These are phyloP conservation scores for Antheraea mylitta DNA, from an alignment of 1,140 invertebrate genomes.

Conservation along the genomic window DNA sequence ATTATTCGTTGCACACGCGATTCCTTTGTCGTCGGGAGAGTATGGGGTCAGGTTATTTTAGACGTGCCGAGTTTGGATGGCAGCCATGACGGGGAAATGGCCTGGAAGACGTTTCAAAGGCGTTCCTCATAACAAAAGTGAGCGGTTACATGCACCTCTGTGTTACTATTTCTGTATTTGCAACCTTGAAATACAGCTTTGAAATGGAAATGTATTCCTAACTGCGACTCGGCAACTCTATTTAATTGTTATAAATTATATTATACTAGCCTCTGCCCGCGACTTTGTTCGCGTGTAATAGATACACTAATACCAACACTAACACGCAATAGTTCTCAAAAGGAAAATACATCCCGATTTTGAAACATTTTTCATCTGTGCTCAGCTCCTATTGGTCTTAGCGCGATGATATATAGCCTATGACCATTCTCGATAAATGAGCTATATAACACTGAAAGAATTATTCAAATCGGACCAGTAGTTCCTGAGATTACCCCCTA, in stretches of 20 bases:
- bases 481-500: too few species aligned
- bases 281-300: too few species aligned
- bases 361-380: too few species aligned
- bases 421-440: too few species aligned
- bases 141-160: not conserved
- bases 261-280: too few species aligned
- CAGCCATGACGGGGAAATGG: not conserved
- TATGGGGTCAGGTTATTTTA: not conserved
- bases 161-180: not conserved
- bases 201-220: not conserved
- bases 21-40: not conserved
- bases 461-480: too few species aligned
- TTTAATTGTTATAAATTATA: not conserved
- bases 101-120: not conserved
- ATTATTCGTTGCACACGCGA: not conserved
- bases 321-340: too few species aligned
- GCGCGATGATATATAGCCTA: too few species aligned
- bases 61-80: not conserved
- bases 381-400: too few species aligned
- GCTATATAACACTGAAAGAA: too few species aligned
- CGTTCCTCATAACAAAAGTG: slow-evolving; percentile 1
- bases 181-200: not conserved
- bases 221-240: not conserved
- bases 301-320: too few species aligned
- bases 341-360: too few species aligned